Evolutionary conservation across 2,113 vertebrate species (phyloP).

Genomic region (Lucifuga dentata): DNA sequence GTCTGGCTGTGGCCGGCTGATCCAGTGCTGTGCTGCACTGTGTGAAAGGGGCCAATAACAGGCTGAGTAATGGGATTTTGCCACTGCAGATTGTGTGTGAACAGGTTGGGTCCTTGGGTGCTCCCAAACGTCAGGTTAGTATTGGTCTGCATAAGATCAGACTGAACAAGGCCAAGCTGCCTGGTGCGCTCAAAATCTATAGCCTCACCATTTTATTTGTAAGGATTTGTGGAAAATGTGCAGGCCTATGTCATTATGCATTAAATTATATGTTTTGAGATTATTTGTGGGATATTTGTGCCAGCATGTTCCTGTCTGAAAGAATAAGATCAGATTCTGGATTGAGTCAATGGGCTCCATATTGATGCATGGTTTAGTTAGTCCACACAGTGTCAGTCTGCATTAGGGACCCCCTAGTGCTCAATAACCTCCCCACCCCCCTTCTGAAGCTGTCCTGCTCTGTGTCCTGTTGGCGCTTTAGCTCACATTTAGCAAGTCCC

Average conservation of each 20-base stretch:
- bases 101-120: constrained; percentile 77
- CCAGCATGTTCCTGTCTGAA: constrained; percentile 37
- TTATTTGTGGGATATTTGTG: constrained; percentile 17
- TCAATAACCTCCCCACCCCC: constrained; percentile 33
- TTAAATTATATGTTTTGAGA: constrained; percentile 2
- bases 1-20: constrained; percentile 72
- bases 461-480: constrained; percentile 71
- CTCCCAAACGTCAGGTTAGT: constrained; percentile 67
- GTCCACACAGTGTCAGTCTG: constrained; percentile 75
- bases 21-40: constrained; percentile 69
- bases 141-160: constrained; percentile 49
- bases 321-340: constrained; percentile 53
- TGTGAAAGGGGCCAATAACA: constrained; percentile 78
- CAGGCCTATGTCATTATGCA: neutral
- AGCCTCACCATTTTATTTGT: neutral
- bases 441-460: constrained; percentile 69
- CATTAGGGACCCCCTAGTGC: constrained; percentile 62
- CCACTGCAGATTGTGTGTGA: constrained; percentile 74
- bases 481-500: constrained; percentile 79
- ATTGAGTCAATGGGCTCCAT: constrained; percentile 48
- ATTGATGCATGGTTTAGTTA: constrained; percentile 71
- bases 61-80: constrained; percentile 80
- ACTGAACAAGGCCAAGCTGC: constrained; percentile 25
- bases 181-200: constrained; percentile 40
- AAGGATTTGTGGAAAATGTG: no score